These are phyloP conservation scores for Ptychoptera contaminata DNA, from an alignment of 2,888 invertebrate species.

Conservation along the genomic window DNA sequence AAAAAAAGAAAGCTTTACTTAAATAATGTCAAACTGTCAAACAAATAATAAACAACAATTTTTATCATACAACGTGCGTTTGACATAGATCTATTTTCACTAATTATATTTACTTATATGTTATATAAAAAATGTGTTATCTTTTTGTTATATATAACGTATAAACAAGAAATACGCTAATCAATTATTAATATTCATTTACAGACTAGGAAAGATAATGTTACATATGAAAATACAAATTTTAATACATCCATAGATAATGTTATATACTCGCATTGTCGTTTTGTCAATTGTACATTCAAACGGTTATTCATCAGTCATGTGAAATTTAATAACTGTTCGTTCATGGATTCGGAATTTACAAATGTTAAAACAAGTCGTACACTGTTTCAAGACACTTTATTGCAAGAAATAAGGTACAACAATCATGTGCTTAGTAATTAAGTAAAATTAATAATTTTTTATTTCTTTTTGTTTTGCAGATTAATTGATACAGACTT, in stretches of 20 bases:
- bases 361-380: constrained; percentile 55
- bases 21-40: no score
- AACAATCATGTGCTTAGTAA: constrained; percentile 12
- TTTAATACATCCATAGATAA: constrained; percentile 50
- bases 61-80: no score
- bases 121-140: no score
- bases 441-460: neutral
- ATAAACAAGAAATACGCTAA: constrained; percentile 28
- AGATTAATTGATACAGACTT: constrained; percentile 44
- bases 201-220: constrained; percentile 28
- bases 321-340: constrained; percentile 52
- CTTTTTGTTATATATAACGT: no score
- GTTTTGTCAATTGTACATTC: constrained; percentile 48
- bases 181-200: constrained; percentile 29
- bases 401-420: constrained; percentile 46
- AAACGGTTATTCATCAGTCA: constrained; percentile 53
- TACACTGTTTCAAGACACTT: constrained; percentile 44
- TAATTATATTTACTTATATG: no score
- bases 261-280: constrained; percentile 39
- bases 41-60: no score
- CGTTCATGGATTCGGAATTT: constrained; percentile 51
- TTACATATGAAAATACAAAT: constrained; percentile 26
- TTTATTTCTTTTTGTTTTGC: constrained; percentile 9
- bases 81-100: no score
- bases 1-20: neutral